Conservation (phyloP, 2,113 vertebrate genomes). For the Microtus ochrogaster region DNA sequence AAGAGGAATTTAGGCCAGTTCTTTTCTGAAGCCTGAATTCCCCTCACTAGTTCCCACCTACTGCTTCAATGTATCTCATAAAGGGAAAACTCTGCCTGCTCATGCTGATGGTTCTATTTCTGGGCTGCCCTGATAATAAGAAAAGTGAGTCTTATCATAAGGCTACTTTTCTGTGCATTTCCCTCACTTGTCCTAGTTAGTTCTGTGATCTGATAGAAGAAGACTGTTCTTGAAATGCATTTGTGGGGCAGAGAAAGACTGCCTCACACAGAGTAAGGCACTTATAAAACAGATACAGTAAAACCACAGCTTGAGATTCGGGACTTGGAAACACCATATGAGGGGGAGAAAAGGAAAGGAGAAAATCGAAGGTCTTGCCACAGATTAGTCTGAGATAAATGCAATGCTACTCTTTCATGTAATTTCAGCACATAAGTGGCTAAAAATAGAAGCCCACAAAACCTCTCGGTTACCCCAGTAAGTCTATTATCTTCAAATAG, state of each 20-base stretch:
- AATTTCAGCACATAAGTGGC: background rate
- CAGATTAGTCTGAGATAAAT: background rate
- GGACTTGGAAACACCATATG: background rate
- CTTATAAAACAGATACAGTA: background rate
- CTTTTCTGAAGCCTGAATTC: constrained; percentile 18
- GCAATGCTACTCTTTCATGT: background rate
- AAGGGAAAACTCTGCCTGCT: background rate
- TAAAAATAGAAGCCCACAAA: constrained; percentile 25
- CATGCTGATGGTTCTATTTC: background rate
- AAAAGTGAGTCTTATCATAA: background rate
- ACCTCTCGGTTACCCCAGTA: background rate
- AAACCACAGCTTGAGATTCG: background rate
- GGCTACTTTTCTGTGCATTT: background rate
- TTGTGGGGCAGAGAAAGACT: background rate
- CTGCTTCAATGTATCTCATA: background rate
- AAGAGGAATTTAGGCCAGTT: background rate
- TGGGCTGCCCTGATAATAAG: background rate
- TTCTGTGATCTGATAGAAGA: background rate
- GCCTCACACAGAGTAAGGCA: background rate
- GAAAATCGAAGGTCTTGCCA: background rate
- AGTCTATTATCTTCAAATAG: background rate
- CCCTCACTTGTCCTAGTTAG: background rate
- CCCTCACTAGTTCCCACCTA: background rate
- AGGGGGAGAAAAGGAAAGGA: background rate
- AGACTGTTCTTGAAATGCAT: background rate